Evolutionary conservation across 2,797 vertebrate species (phyloP).

Genomic region (Esox lucius): DNA sequence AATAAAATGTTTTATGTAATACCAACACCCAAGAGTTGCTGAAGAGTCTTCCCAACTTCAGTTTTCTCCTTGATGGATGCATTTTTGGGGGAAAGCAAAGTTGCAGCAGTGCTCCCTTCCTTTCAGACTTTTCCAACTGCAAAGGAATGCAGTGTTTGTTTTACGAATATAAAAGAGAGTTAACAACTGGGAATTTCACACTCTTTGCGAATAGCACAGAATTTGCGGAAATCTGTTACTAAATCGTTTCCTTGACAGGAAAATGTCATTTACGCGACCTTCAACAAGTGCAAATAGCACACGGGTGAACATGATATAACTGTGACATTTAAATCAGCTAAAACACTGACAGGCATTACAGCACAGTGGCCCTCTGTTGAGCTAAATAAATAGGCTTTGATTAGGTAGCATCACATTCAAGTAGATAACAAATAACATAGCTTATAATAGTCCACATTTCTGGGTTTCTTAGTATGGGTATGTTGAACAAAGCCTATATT

Average conservation of each 20-base stretch:
- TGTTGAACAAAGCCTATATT: neutral
- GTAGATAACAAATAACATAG: neutral
- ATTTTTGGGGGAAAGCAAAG: too few species aligned
- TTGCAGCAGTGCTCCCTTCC: too few species aligned
- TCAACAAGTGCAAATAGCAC: constrained; percentile 9
- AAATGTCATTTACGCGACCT: constrained; percentile 10
- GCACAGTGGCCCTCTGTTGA: neutral
- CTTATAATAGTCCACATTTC: neutral
- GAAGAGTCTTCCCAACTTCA: too few species aligned
- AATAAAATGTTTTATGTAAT: too few species aligned
- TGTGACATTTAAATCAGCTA: constrained; percentile 16
- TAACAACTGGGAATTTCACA: neutral
- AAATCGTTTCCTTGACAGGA: neutral
- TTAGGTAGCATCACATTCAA: neutral
- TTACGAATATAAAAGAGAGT: neutral
- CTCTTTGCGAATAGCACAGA: neutral
- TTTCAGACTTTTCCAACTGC: neutral
- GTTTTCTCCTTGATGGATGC: too few species aligned
- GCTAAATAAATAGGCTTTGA: neutral
- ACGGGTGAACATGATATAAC: constrained; percentile 18
- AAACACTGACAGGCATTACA: neutral
- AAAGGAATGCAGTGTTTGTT: neutral
- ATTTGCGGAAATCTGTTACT: neutral
- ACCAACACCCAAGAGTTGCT: too few species aligned
- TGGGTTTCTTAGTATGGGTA: neutral